Conservation (phyloP, 2,113 vertebrate species). For the Callocephalon fimbriatum region DNA sequence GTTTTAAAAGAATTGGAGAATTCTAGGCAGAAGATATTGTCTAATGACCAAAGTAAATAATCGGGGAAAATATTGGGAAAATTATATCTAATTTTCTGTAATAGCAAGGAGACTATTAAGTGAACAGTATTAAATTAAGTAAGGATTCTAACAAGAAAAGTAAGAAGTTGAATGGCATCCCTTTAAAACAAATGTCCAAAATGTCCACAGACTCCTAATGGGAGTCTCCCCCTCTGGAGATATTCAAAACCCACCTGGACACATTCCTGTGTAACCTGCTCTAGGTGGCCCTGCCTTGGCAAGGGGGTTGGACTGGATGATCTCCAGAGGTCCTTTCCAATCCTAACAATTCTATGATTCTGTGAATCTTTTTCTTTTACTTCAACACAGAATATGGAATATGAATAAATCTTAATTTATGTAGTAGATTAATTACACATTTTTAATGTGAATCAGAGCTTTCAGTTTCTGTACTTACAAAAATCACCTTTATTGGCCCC, state of each 20-base stretch:
- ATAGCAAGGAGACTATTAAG: background rate
- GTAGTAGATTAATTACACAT: background rate
- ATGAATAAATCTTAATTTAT: conserved; percentile 23
- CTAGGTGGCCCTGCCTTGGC: background rate
- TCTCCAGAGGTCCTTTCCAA: background rate
- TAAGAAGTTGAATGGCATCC: background rate
- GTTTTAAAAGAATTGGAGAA: background rate
- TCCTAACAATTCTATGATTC: background rate
- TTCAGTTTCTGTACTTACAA: background rate
- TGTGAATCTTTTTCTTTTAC: background rate
- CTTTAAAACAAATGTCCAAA: background rate
- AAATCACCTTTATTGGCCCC: conserved; percentile 29
- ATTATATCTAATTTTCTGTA: background rate
- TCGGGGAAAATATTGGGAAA: conserved; percentile 7
- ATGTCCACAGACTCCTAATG: background rate
- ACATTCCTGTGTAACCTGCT: background rate
- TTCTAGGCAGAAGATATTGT: conserved; percentile 21
- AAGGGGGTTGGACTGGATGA: background rate
- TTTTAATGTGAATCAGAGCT: conserved; percentile 31
- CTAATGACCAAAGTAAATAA: conserved; percentile 36
- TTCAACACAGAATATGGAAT: background rate
- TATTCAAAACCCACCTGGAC: background rate
- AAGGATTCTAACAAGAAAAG: background rate
- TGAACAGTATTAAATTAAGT: background rate
- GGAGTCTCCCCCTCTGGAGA: background rate